Conservation (phyloP, 2,888 invertebrate genomes). For the Rhingia rostrata region DNA sequence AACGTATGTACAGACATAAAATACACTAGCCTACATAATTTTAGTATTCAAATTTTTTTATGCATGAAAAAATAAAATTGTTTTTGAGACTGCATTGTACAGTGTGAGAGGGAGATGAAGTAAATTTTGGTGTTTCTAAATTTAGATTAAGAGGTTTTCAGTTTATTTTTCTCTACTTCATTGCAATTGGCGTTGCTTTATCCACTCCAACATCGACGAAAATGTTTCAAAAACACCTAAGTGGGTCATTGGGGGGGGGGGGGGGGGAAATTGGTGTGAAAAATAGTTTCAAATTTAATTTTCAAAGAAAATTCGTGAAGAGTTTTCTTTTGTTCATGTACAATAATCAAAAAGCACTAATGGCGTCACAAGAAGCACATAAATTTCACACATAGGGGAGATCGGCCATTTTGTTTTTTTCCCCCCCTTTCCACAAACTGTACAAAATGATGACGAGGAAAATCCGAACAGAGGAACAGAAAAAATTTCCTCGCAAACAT, state of each 20-base stretch:
- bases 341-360: constrained; percentile 68
- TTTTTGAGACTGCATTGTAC: neutral
- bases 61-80: constrained; percentile 2
- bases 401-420: constrained; percentile 73
- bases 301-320: neutral
- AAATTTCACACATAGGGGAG: constrained; percentile 44
- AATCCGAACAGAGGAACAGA: constrained; percentile 30
- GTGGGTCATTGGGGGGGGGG: constrained; percentile 1
- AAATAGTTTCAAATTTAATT: constrained; percentile 3
- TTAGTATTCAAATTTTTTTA: neutral
- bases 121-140: constrained; percentile 52
- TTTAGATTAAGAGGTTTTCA: constrained; percentile 48
- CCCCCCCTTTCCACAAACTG: constrained; percentile 56
- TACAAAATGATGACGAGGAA: constrained; percentile 29
- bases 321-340: constrained; percentile 38
- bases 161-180: constrained; percentile 25
- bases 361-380: constrained; percentile 64
- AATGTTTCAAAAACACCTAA: constrained; percentile 7
- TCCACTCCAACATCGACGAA: neutral
- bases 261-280: neutral
- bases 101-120: neutral
- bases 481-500: constrained; percentile 48
- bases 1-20: constrained; percentile 52
- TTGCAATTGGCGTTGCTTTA: constrained; percentile 10
- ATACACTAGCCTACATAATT: neutral